These are phyloP conservation scores for Elysia chlorotica DNA, from an alignment of 1,140 invertebrate species.

Conservation along the genomic window DNA sequence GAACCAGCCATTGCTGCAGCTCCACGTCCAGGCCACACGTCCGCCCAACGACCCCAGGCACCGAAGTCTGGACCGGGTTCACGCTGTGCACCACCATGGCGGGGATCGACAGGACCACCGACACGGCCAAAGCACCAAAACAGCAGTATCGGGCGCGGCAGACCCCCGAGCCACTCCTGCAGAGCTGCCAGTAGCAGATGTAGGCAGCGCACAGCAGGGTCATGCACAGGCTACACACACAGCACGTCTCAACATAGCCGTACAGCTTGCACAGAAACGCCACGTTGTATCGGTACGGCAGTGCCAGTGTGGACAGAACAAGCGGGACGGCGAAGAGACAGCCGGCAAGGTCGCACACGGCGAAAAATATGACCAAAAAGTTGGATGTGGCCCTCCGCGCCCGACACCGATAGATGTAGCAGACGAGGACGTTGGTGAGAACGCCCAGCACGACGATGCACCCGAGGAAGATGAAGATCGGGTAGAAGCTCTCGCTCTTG, in stretches of 20 bases:
- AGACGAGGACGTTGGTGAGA: slow-evolving; percentile 13
- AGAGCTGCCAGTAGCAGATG: slow-evolving; percentile 17
- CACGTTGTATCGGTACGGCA: slow-evolving; percentile 12
- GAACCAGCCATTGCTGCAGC: background rate
- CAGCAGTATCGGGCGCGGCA: slow-evolving; percentile 9
- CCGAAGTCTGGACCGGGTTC: background rate
- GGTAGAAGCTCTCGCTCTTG: slow-evolving; percentile 5
- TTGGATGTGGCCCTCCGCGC: slow-evolving; percentile 13
- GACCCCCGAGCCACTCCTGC: slow-evolving; percentile 4
- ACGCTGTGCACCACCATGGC: background rate
- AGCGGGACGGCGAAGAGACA: slow-evolving; percentile 10
- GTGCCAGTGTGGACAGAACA: background rate
- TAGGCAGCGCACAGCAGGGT: slow-evolving; percentile 15
- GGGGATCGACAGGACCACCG: slow-evolving; percentile 8
- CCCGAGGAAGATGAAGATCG: slow-evolving; percentile 6
- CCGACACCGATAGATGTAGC: slow-evolving; percentile 18
- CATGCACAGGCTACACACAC: slow-evolving; percentile 10
- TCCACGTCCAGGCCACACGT: slow-evolving; percentile 7
- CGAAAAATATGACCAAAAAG: slow-evolving; percentile 21
- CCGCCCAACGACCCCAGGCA: background rate
- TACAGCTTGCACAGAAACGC: slow-evolving; percentile 10
- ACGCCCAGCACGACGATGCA: slow-evolving; percentile 15
- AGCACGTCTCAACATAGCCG: slow-evolving; percentile 8
- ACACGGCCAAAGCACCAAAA: background rate
- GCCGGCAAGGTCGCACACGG: slow-evolving; percentile 13